Base-by-base conservation (phyloP, 1,140 invertebrate genomes). In the Coptotermes formosanus region DNA sequence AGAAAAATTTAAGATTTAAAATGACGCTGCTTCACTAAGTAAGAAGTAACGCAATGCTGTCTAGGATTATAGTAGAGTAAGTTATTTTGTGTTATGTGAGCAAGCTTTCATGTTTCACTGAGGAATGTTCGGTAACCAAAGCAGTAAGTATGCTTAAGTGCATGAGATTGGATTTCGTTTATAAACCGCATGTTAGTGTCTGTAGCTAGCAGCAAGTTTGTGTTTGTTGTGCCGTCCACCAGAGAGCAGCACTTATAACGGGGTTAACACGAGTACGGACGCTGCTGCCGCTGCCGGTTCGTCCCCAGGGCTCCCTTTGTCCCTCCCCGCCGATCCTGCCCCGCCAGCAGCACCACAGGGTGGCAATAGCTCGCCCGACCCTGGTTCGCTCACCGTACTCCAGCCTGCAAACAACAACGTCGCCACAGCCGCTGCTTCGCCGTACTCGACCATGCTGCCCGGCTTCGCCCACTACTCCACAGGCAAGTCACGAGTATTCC, bases 381-480 rank as follows among this genome's bases (percentile, higher is more conserved):
- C 89, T 12, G 87, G 89, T 43, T 89, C 88, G 64, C 88, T 92
- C 81, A 92, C 91, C 23, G 89, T 92, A 14, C 89, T 92, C 64
- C 92, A 94, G 89, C 93, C 93, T 85, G 93, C 93, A 88, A 92
- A 92, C 90, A 90, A 91, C 91, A 88, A 91, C 89, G 88, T 92
- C 91, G 90, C 92, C 90, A 43, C 91, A 90, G 92, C 90, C 30
- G 45, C 85, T 89, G 90, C 91, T 38, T 91, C 89, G 84, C 89
- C 92, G 91, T 92, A 93, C 90, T 93, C 94, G 82, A 92, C 94
- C 87, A 94, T 95, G 92, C 92, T 95, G 87, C 94, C 94, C 83
- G 94, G 94, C 92, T 95, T 95, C 90, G 93, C 94, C 90, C 93
- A 94, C 87, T 95, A 95, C 90, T 92, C 94, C 64, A 92, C 94